Evolutionary conservation across 1,140 invertebrate genomes (phyloP), one percentile per base, ranked within the genome.

Genomic region (Leucophenga varia): DNA sequence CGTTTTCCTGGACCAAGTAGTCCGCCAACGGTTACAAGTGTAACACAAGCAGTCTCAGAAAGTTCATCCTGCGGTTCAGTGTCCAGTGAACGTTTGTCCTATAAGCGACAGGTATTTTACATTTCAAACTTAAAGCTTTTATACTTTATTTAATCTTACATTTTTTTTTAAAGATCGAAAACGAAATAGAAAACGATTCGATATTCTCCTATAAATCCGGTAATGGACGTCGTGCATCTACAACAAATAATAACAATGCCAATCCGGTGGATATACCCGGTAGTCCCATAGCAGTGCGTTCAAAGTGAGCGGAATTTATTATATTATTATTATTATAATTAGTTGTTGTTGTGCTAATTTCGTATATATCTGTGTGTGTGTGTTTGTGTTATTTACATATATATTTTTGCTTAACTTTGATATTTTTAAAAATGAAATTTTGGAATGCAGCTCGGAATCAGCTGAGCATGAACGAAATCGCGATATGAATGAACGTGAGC

Each of bases 21-120:
- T 86, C 87, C 65, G 77, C 84, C 35, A 75, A 84, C 22, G 81
- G 90, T 69, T 76, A 90, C 61, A 84, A 85, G 64, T 4, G 72
- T 75, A 14, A 75, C 72, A 17, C 72, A 72, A 54, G 72, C 72
- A 6, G 72, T 75, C 7, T 75, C 72, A 10, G 89, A 91, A 63
- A 90, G 87, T 71, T 89, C 87, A 16, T 89, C 87, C 34, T 90
- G 88, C 63, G 88, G 88, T 10, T 90, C 88, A 37, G 89, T 91
- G 61, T 89, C 87, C 17, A 90, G 88, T 49, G 89, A 90, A 73
- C 78, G 85, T 47, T 76, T 87, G 28, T 74, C 69, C 38, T 73
- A 72, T 38, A 75, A 75, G 51, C 54, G 72, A 14, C 72, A 74
- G 44, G 69, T 74, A 48, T 82, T 84, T 35, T 82, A 84, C 55